These are phyloP conservation scores for Thecophora atra DNA, from an alignment of 2,888 invertebrate species.

Conservation along the genomic window DNA sequence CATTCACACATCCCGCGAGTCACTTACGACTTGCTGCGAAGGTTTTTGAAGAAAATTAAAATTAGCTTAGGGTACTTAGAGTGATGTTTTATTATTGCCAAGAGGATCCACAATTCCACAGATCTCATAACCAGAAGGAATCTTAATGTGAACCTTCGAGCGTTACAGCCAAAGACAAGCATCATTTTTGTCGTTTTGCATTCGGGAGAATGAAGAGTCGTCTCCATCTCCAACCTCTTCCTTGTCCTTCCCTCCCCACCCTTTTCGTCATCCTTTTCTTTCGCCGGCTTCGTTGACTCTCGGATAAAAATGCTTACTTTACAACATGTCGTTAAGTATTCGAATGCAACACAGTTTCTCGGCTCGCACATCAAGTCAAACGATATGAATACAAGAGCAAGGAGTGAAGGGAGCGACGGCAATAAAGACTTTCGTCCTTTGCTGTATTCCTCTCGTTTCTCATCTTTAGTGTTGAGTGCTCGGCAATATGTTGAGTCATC, in stretches of 20 bases:
- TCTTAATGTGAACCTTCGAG: background rate
- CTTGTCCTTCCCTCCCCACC: background rate
- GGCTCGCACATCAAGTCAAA: background rate
- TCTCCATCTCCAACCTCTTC: background rate
- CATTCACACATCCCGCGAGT: too few relatives aligned
- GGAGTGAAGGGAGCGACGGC: background rate
- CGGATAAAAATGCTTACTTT: constrained; percentile 46
- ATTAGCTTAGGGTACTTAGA: background rate
- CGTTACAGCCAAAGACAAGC: background rate
- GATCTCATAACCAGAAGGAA: background rate
- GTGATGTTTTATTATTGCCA: background rate
- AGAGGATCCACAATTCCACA: too few relatives aligned
- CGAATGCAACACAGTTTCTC: constrained; percentile 20
- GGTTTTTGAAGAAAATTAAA: background rate
- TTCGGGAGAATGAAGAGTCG: too few relatives aligned
- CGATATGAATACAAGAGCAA: constrained; percentile 13
- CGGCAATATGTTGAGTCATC: constrained; percentile 29
- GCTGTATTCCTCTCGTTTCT: background rate
- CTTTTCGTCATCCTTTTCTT: constrained; percentile 19
- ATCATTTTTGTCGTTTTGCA: constrained; percentile 23
- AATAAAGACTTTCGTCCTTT: background rate
- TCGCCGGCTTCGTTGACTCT: background rate
- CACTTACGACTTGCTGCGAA: too few relatives aligned
- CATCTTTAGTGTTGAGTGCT: background rate
- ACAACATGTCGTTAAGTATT: constrained; percentile 46